These are phyloP conservation scores for Monoplex corrugatus DNA, from an alignment of 2,888 invertebrate genomes.

Conservation along the genomic window DNA sequence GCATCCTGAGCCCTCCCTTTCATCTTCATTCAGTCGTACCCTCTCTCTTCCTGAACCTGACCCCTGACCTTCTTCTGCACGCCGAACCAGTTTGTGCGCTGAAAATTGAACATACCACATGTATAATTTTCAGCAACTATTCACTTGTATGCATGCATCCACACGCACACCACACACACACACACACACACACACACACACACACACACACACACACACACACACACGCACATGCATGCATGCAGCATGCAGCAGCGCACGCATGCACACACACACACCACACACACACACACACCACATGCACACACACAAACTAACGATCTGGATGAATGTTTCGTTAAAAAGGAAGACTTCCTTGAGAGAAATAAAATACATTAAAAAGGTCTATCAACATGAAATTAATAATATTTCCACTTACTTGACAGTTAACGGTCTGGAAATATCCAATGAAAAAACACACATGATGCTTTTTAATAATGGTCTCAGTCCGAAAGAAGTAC, in stretches of 20 bases:
- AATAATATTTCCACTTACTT: too few species aligned
- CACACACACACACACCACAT: neutral
- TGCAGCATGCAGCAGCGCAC: neutral
- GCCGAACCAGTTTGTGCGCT: constrained; percentile 56
- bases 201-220: constrained; percentile 8
- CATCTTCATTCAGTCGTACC: constrained; percentile 49
- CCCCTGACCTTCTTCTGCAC: constrained; percentile 44
- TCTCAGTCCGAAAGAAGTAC: too few species aligned
- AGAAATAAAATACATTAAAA: too few species aligned
- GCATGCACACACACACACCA: neutral
- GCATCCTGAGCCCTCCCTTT: constrained; percentile 27
- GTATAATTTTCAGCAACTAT: too few species aligned
- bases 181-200: constrained; percentile 3
- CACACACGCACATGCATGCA: too few species aligned
- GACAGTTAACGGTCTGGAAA: too few species aligned
- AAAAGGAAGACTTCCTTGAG: too few species aligned
- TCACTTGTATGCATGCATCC: too few species aligned
- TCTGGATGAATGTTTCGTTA: too few species aligned
- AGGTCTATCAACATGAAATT: too few species aligned
- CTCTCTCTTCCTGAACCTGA: constrained; percentile 38
- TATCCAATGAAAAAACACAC: neutral
- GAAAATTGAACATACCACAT: constrained; percentile 11
- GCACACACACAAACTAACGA: too few species aligned
- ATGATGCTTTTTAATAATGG: neutral
- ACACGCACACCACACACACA: neutral